Percentiles rank a stretch among this genome's conserved stretches.
Evolutionary conservation across 2,888 invertebrate species (phyloP).

Genomic region (Oxystoma pomonae): DNA sequence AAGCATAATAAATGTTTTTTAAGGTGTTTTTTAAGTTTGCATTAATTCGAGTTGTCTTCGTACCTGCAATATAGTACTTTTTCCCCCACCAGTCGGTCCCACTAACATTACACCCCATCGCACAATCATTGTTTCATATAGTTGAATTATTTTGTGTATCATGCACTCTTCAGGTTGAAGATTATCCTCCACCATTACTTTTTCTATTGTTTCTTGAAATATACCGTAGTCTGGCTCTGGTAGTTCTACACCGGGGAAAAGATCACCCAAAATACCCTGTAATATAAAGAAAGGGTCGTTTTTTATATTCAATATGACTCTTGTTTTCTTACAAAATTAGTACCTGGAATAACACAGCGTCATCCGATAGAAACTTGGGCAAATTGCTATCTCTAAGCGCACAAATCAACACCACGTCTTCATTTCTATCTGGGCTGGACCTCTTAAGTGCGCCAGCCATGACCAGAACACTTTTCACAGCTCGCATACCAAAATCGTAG

Average conservation of each 20-base stretch:
- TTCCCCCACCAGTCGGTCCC: constrained; percentile 86
- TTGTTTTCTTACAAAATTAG: too few species aligned
- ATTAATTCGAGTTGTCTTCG: too few species aligned
- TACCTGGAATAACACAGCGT: constrained; percentile 73
- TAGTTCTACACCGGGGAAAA: constrained; percentile 79
- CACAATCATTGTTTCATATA: constrained; percentile 88
- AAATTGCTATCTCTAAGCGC: constrained; percentile 86
- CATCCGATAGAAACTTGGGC: constrained; percentile 84
- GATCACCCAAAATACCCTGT: constrained; percentile 80
- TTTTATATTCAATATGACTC: too few species aligned
- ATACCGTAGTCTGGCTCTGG: constrained; percentile 76
- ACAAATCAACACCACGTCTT: constrained; percentile 79
- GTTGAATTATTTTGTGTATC: constrained; percentile 74
- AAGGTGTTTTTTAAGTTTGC: too few species aligned
- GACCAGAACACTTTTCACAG: constrained; percentile 88
- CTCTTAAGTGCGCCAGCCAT: constrained; percentile 90
- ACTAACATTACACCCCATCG: constrained; percentile 92
- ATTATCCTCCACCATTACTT: constrained; percentile 54
- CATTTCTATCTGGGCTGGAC: constrained; percentile 76
- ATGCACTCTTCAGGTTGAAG: constrained; percentile 65
- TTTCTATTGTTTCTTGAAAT: constrained; percentile 62
- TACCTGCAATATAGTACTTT: constrained; percentile 71
- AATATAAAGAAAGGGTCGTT: too few species aligned
- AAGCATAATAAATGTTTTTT: too few species aligned
- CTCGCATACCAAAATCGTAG: constrained; percentile 91